Evolutionary conservation across 2,797 vertebrate genomes (phyloP), one percentile per base, ranked within the genome.

Genomic region (Melanotaenia parkinsoni): DNA sequence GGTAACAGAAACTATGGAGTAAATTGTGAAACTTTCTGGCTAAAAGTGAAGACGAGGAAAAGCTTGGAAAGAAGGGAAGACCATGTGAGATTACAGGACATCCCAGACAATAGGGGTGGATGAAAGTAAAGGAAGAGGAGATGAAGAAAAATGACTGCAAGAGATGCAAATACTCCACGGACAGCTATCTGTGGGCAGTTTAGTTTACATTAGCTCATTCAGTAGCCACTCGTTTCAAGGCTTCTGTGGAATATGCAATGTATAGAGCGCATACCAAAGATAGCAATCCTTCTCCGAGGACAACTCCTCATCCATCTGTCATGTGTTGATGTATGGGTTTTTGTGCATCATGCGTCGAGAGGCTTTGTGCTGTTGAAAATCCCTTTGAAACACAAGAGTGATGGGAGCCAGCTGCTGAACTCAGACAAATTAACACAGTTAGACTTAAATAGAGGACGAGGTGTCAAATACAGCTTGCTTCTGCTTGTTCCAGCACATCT

Each of bases 191-290:
- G 33, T 50, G 56, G 65, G 30, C 79, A 57, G 72, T 66, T 70
- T 22, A 72, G 82, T 81, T 89, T 89, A 89, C 80, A 80, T 86
- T 65, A 85, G 67, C 82, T 90, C 88, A 76, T 83, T 76, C 84
- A 67, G 71, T 79, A 65, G 72, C 69, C 61, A 63, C 57, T 45
- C 69, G 74, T 84, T 79, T 83, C 74, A 85, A 85, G 72, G 63
- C 72, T 38, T 61, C 59, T 70, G 70, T 72, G 65, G 75, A 74
- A 45, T 60, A 77, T 64, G 43, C 67, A 60, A 30, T 51, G 64
- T 50, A 77, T 70, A 80, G 45, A 76, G 62, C 16, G 37, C 79
- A 79, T 74, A 58, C 78, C 80, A 63, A 76, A 72, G 71, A 83
- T 38, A 59, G 73, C 18, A 28, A 66, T 76, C 59, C 54, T 40